phyloP scores from a whole-genome alignment of 2,888 invertebrate species.

The Habrosyne pyritoides region DNA sequence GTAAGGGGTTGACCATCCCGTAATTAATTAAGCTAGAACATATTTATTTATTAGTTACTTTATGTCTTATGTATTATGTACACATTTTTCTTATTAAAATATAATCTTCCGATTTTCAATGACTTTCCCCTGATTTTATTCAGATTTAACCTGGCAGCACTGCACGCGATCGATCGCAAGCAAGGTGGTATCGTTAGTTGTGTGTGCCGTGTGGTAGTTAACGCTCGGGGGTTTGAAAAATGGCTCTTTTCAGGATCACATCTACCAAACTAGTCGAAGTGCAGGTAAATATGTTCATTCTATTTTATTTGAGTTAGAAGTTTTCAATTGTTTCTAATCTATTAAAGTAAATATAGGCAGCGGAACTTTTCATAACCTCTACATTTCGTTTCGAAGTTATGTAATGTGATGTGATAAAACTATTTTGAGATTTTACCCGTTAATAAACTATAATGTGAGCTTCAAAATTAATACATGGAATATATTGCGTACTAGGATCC shows the following conservation, averaged over 20 bases:
- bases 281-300: conserved; percentile 75
- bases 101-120: too few species aligned
- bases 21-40: too few species aligned
- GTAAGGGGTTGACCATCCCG: too few species aligned
- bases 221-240: conserved; percentile 71
- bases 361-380: conserved; percentile 51
- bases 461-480: neutral
- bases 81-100: too few species aligned
- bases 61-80: too few species aligned
- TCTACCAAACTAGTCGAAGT: conserved; percentile 84
- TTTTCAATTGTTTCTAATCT: neutral
- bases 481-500: too few species aligned
- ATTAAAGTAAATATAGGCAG: conserved; percentile 13
- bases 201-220: conserved; percentile 59
- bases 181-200: conserved; percentile 49
- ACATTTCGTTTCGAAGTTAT: conserved; percentile 57
- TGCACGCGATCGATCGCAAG: conserved; percentile 59
- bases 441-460: neutral
- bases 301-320: neutral
- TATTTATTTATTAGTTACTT: too few species aligned
- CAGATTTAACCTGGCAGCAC: too few species aligned
- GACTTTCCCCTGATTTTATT: too few species aligned
- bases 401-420: conserved; percentile 56
- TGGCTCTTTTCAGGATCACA: conserved; percentile 87
- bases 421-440: conserved; percentile 41